Conservation (phyloP, 2,888 invertebrate genomes). For the Aradus depressus region DNA sequence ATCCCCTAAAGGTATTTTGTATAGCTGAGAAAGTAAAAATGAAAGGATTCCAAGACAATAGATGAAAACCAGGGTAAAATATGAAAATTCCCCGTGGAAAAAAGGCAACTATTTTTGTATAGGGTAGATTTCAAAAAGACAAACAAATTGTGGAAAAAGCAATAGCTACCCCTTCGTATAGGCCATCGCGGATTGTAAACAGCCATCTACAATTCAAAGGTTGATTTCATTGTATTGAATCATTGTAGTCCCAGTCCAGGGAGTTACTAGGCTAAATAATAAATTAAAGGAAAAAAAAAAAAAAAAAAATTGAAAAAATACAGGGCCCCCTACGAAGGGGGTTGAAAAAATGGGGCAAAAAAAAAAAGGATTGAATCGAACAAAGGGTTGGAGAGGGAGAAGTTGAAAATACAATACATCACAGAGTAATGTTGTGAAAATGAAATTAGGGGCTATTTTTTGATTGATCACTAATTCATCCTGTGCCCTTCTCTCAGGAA, state of each 20-base stretch:
- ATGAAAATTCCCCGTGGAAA: too few relatives aligned
- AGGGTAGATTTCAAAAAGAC: slow-evolving; percentile 19
- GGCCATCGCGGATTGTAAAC: slow-evolving; percentile 25
- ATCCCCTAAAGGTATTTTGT: too few relatives aligned
- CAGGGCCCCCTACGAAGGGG: too few relatives aligned
- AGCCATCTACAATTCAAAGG: slow-evolving; percentile 30
- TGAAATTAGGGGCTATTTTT: slow-evolving; percentile 29
- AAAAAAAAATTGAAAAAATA: slow-evolving; percentile 21
- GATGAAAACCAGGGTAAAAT: too few relatives aligned
- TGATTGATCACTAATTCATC: slow-evolving; percentile 31
- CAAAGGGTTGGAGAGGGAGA: slow-evolving; percentile 14
- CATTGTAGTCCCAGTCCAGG: slow-evolving; percentile 26
- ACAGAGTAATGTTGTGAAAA: slow-evolving; percentile 30
- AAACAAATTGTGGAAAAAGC: slow-evolving; percentile 29
- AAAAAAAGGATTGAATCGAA: slow-evolving; percentile 3
- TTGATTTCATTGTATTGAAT: slow-evolving; percentile 28
- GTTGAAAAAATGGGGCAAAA: neutral
- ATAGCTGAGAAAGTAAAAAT: too few relatives aligned
- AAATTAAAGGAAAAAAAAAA: slow-evolving; percentile 23
- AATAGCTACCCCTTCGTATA: slow-evolving; percentile 17
- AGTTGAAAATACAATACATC: slow-evolving; percentile 18
- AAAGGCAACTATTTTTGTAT: neutral
- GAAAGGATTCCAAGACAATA: too few relatives aligned
- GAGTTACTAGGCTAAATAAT: too few relatives aligned
- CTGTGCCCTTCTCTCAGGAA: slow-evolving; percentile 12